These are phyloP conservation scores for Caenorhabditis macrosperma DNA, from an alignment of 2,888 invertebrate species.

Conservation along the genomic window DNA sequence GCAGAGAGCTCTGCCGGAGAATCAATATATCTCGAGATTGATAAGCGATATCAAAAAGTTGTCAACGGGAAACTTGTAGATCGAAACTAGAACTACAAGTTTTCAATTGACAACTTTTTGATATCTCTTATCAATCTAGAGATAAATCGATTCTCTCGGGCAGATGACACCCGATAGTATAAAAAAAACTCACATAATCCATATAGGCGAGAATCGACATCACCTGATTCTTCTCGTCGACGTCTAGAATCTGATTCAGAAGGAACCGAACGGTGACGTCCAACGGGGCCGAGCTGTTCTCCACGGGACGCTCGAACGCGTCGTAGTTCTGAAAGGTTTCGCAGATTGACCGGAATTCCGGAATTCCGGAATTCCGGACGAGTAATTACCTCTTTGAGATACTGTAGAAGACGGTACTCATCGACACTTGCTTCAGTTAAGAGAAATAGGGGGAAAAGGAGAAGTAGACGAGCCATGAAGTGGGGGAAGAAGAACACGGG, in stretches of 20 bases:
- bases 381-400: conserved; percentile 65
- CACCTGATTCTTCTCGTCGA: conserved; percentile 72
- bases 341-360: not conserved
- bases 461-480: not conserved
- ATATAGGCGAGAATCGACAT: conserved; percentile 71
- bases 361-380: not conserved
- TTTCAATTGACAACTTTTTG: too few species aligned
- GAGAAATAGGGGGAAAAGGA: not conserved
- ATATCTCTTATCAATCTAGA: too few species aligned
- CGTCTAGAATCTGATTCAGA: conserved; percentile 70
- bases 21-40: too few species aligned
- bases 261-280: conserved; percentile 71
- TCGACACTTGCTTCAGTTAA: conserved; percentile 58
- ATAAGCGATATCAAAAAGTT: too few species aligned
- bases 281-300: conserved; percentile 64
- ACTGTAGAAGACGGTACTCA: conserved; percentile 68
- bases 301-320: conserved; percentile 68
- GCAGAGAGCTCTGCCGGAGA: too few species aligned
- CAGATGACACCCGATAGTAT: too few species aligned
- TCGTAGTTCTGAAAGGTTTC: conserved; percentile 68
- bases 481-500: not conserved
- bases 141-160: too few species aligned
- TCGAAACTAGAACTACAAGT: too few species aligned
- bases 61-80: too few species aligned
- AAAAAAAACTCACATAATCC: conserved; percentile 71